Conservation (phyloP, 2,797 vertebrate species). For the Helarctos malayanus region DNA sequence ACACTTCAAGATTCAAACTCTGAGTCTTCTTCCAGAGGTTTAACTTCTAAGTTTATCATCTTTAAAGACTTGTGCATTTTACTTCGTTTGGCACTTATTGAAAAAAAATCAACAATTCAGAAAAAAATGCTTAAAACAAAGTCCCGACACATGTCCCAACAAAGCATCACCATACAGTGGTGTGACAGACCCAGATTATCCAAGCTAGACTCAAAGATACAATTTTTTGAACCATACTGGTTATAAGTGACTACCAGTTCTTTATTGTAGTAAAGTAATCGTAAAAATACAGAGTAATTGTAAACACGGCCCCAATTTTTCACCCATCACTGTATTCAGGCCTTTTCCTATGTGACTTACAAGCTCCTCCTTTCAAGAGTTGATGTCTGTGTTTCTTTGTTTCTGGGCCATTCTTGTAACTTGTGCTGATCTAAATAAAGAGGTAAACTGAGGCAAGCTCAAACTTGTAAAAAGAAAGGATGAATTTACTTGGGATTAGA, state of each 20-base stretch:
- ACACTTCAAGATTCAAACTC: neutral
- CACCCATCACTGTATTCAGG: neutral
- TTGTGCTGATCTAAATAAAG: neutral
- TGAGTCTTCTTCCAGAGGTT: neutral
- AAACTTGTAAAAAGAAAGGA: neutral
- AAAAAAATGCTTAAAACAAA: neutral
- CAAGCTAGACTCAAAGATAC: neutral
- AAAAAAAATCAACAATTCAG: neutral
- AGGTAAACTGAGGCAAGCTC: neutral
- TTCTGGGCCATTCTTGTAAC: neutral
- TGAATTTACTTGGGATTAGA: neutral
- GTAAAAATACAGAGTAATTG: neutral
- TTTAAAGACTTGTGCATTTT: neutral
- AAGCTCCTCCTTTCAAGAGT: neutral
- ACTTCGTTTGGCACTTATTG: neutral
- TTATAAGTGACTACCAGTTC: neutral
- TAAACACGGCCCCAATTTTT: neutral
- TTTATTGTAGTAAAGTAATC: neutral
- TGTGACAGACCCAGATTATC: neutral
- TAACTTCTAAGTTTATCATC: neutral
- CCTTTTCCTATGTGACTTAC: neutral
- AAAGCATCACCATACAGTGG: neutral
- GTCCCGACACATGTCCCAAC: neutral
- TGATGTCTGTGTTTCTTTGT: neutral
- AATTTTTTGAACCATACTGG: neutral